phyloP scores from a whole-genome alignment of 2,888 invertebrate species.

The Eristalis pertinax region DNA sequence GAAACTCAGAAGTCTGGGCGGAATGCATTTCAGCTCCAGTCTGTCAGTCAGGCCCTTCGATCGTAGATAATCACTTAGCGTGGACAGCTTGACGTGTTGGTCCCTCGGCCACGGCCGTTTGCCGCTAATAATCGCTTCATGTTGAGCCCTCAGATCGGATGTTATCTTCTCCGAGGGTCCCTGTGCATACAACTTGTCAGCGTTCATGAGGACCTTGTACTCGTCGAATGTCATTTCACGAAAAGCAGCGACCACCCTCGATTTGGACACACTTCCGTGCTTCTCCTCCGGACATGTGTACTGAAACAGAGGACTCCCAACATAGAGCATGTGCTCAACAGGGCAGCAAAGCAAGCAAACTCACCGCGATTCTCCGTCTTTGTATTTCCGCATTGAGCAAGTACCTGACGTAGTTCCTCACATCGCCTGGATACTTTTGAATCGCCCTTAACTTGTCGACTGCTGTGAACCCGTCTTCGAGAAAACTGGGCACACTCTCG shows the following conservation, averaged over 20 bases:
- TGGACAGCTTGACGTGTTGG: background rate
- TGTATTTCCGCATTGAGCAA: constrained; percentile 29
- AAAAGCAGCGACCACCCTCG: constrained; percentile 21
- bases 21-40: constrained; percentile 30
- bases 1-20: constrained; percentile 42
- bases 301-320: background rate
- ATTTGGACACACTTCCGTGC: background rate
- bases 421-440: background rate
- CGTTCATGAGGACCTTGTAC: constrained; percentile 30
- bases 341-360: constrained; percentile 2
- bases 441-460: constrained; percentile 24
- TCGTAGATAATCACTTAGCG: background rate
- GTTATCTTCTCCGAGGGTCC: background rate
- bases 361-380: constrained; percentile 18
- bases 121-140: background rate
- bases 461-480: background rate
- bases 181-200: background rate
- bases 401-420: constrained; percentile 39
- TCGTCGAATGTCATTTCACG: constrained; percentile 48
- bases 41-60: constrained; percentile 21
- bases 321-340: too few relatives aligned
- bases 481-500: background rate
- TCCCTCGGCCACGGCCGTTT: constrained; percentile 1
- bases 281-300: background rate
- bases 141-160: background rate